Evolutionary conservation across 2,888 invertebrate genomes (phyloP).

Genomic region (Cyclophora punctaria): DNA sequence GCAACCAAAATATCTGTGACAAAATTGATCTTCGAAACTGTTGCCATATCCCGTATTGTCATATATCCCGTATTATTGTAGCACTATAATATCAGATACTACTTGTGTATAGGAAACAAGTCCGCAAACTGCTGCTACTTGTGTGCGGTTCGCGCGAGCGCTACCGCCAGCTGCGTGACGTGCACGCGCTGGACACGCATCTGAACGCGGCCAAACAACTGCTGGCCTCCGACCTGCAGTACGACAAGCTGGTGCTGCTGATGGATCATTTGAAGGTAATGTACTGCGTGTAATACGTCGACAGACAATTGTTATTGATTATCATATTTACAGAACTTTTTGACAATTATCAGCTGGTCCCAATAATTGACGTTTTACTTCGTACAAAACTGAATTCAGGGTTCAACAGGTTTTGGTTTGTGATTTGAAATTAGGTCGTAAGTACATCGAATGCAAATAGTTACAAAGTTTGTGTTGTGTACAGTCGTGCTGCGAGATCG

Average conservation of each 20-base stretch:
- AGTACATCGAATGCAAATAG: no score
- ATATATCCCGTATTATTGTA: neutral
- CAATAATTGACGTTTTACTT: no score
- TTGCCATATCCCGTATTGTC: neutral
- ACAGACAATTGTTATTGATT: no score
- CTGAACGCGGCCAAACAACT: constrained; percentile 79
- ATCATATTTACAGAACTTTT: no score
- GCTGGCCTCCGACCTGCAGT: constrained; percentile 77
- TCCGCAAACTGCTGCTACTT: constrained; percentile 91
- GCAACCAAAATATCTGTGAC: neutral
- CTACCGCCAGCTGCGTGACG: constrained; percentile 93
- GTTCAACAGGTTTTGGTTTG: no score
- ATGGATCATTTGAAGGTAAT: constrained; percentile 91
- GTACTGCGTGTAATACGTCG: neutral
- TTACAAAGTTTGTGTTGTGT: neutral
- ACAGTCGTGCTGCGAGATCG: constrained; percentile 91
- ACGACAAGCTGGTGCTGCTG: constrained; percentile 93
- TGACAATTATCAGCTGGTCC: no score
- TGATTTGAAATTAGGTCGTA: no score
- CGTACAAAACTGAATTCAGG: no score
- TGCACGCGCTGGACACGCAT: constrained; percentile 93
- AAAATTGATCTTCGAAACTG: neutral
- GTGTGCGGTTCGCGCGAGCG: constrained; percentile 97
- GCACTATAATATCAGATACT: no score
- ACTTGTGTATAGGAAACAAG: constrained; percentile 81